These are phyloP conservation scores for Myotis yumanensis DNA, from an alignment of 2,113 vertebrate genomes.

Conservation along the genomic window DNA sequence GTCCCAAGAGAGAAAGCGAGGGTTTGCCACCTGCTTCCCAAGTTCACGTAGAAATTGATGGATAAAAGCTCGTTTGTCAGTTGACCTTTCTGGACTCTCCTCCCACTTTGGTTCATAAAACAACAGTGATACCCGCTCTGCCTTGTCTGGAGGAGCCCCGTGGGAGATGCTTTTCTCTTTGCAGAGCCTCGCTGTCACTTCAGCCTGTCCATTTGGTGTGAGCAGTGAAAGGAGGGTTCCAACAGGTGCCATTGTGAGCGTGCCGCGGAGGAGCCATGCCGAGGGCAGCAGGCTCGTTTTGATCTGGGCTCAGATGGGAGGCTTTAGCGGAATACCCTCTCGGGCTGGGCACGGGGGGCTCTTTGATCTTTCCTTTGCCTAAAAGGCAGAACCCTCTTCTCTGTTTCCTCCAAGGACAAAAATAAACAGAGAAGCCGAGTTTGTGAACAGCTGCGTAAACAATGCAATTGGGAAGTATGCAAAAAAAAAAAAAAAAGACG, in stretches of 20 bases:
- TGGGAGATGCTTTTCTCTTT: slow-evolving; percentile 10
- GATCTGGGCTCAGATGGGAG: slow-evolving; percentile 70
- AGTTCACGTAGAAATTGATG: background rate
- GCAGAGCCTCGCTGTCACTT: background rate
- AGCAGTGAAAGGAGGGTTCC: slow-evolving; percentile 59
- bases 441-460: slow-evolving; percentile 79
- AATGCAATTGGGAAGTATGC: slow-evolving; percentile 73
- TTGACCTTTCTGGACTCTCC: slow-evolving; percentile 8
- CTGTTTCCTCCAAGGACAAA: slow-evolving; percentile 78
- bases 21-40: background rate
- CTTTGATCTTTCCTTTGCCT: slow-evolving; percentile 78
- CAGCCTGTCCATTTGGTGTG: slow-evolving; percentile 69
- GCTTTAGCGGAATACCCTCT: slow-evolving; percentile 55
- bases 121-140: background rate
- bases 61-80: slow-evolving; percentile 1
- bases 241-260: slow-evolving; percentile 69
- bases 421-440: slow-evolving; percentile 77
- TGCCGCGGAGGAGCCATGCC: background rate
- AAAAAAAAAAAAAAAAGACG: slow-evolving; percentile 67
- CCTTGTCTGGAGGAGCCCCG: background rate
- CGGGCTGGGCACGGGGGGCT: slow-evolving; percentile 42
- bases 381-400: slow-evolving; percentile 73
- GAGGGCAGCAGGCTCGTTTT: slow-evolving; percentile 63
- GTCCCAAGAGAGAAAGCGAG: slow-evolving; percentile 31
- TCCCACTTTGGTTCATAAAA: background rate